Base-by-base conservation (phyloP, 1,140 invertebrate species). In the Cherax quadricarinatus region DNA sequence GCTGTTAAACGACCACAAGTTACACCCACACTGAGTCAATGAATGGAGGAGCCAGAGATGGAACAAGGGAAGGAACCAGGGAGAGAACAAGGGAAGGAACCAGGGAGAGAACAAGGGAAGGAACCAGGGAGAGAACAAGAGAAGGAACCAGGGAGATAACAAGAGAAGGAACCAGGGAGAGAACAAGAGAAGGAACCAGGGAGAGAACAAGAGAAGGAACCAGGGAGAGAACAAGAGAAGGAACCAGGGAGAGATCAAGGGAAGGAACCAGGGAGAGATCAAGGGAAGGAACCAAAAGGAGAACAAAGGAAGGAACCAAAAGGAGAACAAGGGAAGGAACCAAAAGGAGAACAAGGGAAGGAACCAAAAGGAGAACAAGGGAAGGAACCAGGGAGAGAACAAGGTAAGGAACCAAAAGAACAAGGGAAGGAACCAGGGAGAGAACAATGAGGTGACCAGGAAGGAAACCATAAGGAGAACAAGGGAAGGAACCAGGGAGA, bases 21-120 rank as follows among this genome's bases (percentile, higher is more conserved):
- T n/a, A 10, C 70, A 16, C 70, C 9, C 70, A 75, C 24, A 30
- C 30, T 41, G 30, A 3, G 14, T 24, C 30, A 73, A 6, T n/a
- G n/a, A n/a, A 48, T 3, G 86, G 70, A 73, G 24, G 70, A 57
- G 60, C 73, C 57, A 48, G 62, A 41, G 83, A 48, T 41, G 14
- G 83, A 85, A 60, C 24, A 24, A n/a, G 83, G 66, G 60, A 66
- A 60, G 24, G 60, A 66, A 60, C 66, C 60, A 66, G 83, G 66
- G 60, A n/a, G 18, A 9, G 14, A 21, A 41, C 30, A 0, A 41
- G 30, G 30, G 30, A 41, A 2, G 2, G 30, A 41, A 41, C 30
- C 30, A 41, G 30, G 30, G 30, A 41, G 0, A 2, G 30, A 41
- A 41, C 30, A 0, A 41, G 30, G 30, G 30, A 41, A 2, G 2